Evolutionary conservation across 1,140 invertebrate genomes (phyloP).

Genomic region (Pachypsylla venusta): DNA sequence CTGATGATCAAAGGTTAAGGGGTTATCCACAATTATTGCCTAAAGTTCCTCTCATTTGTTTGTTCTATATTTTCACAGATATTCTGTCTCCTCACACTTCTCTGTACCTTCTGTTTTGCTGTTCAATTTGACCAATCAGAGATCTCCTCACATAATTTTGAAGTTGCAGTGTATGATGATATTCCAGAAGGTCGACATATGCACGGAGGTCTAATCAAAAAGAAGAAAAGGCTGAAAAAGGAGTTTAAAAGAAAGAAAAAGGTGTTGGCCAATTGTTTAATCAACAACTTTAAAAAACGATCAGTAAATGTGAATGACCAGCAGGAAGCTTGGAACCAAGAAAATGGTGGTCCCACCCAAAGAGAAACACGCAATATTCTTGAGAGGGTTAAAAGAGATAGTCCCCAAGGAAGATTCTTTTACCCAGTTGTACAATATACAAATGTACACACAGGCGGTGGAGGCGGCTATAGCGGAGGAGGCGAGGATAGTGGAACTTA

Average conservation of each 20-base stretch:
- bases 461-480: too few relatives aligned
- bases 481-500: too few relatives aligned
- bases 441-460: background rate
- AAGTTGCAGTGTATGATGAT: background rate
- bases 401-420: background rate
- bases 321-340: background rate
- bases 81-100: background rate
- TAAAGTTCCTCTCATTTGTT: too few relatives aligned
- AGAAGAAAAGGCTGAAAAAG: background rate
- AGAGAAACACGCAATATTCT: background rate
- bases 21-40: too few relatives aligned
- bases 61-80: background rate
- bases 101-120: background rate
- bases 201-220: background rate
- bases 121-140: background rate
- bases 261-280: background rate
- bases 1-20: too few relatives aligned
- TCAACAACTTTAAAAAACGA: background rate
- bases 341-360: background rate
- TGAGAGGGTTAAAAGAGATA: background rate
- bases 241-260: slow-evolving; percentile 3
- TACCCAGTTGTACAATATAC: background rate
- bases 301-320: background rate
- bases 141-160: too few relatives aligned
- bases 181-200: slow-evolving; percentile 2